Evolutionary conservation across 2,113 vertebrate genomes (phyloP).

Genomic region (Esox niger): DNA sequence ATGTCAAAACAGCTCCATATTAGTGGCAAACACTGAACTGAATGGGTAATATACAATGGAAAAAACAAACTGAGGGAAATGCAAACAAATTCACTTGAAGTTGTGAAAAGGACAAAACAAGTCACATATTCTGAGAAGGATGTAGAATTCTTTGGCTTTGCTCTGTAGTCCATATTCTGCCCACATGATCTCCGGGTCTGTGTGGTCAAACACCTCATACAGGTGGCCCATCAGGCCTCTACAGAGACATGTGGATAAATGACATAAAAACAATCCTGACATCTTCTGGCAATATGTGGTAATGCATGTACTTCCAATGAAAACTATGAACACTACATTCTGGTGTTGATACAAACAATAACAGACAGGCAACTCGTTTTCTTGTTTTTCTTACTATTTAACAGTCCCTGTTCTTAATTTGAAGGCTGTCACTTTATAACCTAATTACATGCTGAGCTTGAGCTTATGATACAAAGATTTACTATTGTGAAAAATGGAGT

Average conservation of each 20-base stretch:
- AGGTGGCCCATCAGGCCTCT: conserved; percentile 9
- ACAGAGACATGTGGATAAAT: background rate
- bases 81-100: too few relatives aligned
- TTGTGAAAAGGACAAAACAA: background rate
- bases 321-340: background rate
- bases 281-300: conserved; percentile 20
- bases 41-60: too few relatives aligned
- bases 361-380: background rate
- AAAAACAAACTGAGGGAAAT: too few relatives aligned
- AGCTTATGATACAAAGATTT: background rate
- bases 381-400: background rate
- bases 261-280: conserved; percentile 15
- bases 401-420: background rate
- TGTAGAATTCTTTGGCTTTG: conserved; percentile 11
- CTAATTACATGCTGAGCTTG: background rate
- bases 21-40: too few relatives aligned
- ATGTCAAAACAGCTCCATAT: too few relatives aligned
- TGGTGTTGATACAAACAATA: background rate
- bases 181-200: conserved; percentile 12
- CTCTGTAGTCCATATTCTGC: conserved; percentile 16
- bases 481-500: background rate
- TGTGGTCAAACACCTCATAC: conserved; percentile 12
- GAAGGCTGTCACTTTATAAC: background rate
- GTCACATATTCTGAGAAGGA: too few relatives aligned
- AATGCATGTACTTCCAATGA: conserved; percentile 8